phyloP scores from a whole-genome alignment of 2,797 vertebrate genomes.

The Lutjanus argentimaculatus region DNA sequence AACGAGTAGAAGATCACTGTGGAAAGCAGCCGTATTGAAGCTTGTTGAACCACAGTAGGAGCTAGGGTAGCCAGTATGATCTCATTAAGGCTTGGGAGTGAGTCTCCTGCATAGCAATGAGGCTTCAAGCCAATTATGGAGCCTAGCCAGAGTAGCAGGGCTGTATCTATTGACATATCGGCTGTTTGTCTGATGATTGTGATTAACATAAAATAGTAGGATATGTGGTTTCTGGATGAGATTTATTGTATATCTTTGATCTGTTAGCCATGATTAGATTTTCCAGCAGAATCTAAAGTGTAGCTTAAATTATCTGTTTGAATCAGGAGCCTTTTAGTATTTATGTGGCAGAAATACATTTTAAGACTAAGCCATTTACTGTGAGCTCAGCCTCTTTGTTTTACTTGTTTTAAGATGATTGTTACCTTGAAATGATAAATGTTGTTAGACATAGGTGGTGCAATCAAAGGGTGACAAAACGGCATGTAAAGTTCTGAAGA shows the following conservation, averaged over 20 bases:
- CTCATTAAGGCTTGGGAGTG: slow-evolving; percentile 69
- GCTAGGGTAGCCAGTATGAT: slow-evolving; percentile 65
- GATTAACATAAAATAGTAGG: slow-evolving; percentile 42
- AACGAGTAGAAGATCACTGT: slow-evolving; percentile 56
- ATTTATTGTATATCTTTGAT: background rate
- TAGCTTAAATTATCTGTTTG: slow-evolving; percentile 9
- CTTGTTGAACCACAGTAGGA: slow-evolving; percentile 41
- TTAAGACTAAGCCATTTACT: slow-evolving; percentile 1
- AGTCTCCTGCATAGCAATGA: slow-evolving; percentile 75
- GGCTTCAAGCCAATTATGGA: slow-evolving; percentile 62
- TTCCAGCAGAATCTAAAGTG: background rate
- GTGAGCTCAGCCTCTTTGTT: background rate
- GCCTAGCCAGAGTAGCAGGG: slow-evolving; percentile 15
- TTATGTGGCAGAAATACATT: slow-evolving; percentile 9
- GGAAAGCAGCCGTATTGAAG: slow-evolving; percentile 43
- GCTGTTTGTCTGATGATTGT: slow-evolving; percentile 50
- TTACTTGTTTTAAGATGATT: background rate
- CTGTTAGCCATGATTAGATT: slow-evolving; percentile 14
- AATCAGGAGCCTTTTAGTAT: slow-evolving; percentile 24
- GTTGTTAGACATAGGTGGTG: slow-evolving; percentile 5
- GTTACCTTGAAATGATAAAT: background rate
- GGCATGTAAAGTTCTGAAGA: background rate
- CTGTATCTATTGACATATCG: slow-evolving; percentile 55
- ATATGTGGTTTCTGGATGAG: background rate
- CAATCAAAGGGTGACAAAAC: slow-evolving; percentile 22